phyloP scores from a whole-genome alignment of 1,140 invertebrate species.

The Paraescarpia echinospica region DNA sequence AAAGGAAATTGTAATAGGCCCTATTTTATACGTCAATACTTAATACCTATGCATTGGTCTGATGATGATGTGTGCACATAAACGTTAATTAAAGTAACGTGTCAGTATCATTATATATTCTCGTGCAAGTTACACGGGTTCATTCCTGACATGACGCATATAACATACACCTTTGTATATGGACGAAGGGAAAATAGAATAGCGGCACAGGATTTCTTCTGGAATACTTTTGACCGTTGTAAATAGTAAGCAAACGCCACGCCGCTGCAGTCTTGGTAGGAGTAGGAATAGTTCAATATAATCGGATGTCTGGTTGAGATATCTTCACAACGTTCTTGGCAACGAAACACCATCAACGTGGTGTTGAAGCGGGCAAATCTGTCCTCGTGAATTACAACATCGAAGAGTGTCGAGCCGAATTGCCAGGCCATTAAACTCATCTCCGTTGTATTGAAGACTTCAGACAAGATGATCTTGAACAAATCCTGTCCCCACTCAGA shows the following conservation, averaged over 20 bases:
- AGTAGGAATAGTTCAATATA: not conserved
- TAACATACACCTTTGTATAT: not conserved
- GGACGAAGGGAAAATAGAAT: not conserved
- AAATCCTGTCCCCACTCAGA: not conserved
- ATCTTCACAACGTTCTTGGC: not conserved
- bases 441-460: not conserved
- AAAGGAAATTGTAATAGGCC: not conserved
- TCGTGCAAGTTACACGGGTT: not conserved
- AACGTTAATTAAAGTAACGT: not conserved
- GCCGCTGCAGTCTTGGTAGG: not conserved
- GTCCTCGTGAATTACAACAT: too few species aligned
- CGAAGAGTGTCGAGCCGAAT: not conserved
- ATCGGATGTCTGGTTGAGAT: not conserved
- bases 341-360: not conserved
- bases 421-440: not conserved
- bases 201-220: not conserved
- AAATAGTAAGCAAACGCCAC: not conserved
- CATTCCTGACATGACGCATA: not conserved
- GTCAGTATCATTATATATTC: not conserved
- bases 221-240: not conserved
- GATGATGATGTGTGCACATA: not conserved
- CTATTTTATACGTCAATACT: not conserved
- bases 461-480: not conserved
- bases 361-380: not conserved
- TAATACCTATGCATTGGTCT: not conserved